Evolutionary conservation across 2,113 vertebrate species (phyloP), one percentile per base, ranked within the genome.

Genomic region (Datnioides undecimradiatus): DNA sequence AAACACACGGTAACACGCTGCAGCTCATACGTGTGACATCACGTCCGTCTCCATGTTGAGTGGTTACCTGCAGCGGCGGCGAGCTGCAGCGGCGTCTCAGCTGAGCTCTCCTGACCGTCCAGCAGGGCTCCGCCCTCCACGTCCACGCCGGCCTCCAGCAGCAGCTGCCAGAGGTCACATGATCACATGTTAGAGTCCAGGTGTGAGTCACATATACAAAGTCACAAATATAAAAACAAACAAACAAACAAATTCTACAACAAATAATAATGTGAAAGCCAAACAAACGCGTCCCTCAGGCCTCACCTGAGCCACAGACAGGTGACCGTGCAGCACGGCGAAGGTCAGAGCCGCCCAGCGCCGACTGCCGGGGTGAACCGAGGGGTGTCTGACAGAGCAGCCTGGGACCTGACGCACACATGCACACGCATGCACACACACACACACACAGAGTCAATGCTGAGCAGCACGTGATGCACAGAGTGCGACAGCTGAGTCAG

Each of bases 31-130:
- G n/a, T n/a, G n/a, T n/a, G n/a, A n/a, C n/a, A n/a, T n/a, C n/a
- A n/a, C n/a, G n/a, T n/a, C n/a, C n/a, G n/a, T n/a, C n/a, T n/a
- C n/a, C n/a, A n/a, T n/a, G n/a, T n/a, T n/a, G n/a, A n/a, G n/a
- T n/a, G 5, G 6, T 23, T 57, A 99, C 98, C 98, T 80, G 97
- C 97, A 0, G 97, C 97, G 0, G 98, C 98, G 8, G 97, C 96
- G 29, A 99, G 93, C 89, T 99, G 98, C 7, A 99, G 93, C 0
- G 98, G 97, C 0, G 97, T 99, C 93, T 99, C 97, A 0, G 96
- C 94, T 0, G 93, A 95, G 84, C 95, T 96, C 87, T 96, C 96
- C 76, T 97, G 96, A 0, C 94, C 93, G 0, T 95, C 93, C 82
- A 86, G 95, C 17, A 93, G 89, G 0, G 95, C 95, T 0, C 95